Conservation (phyloP, 2,113 vertebrate species). For the Nettapus auritus region DNA sequence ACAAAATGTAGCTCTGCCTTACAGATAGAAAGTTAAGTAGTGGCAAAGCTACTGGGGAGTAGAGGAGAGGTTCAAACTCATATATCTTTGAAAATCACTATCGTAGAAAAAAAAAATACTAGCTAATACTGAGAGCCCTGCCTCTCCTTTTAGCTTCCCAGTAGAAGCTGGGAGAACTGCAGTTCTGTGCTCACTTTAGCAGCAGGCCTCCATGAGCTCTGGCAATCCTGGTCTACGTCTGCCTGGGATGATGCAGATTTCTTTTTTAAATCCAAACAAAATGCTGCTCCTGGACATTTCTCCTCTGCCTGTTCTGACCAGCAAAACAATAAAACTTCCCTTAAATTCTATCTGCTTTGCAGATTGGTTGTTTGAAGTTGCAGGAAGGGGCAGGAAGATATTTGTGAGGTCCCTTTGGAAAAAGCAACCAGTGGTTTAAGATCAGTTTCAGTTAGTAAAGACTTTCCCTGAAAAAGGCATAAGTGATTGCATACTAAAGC, state of each 20-base stretch:
- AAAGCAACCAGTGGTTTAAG: neutral
- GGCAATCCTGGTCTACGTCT: neutral
- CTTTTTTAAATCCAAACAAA: neutral
- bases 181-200: neutral
- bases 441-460: neutral
- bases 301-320: neutral
- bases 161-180: neutral
- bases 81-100: neutral
- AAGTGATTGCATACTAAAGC: neutral
- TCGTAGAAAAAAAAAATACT: neutral
- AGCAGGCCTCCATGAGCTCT: fast-evolving
- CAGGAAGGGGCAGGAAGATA: neutral
- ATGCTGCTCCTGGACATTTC: neutral
- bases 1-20: neutral
- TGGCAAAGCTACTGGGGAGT: neutral
- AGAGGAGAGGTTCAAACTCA: neutral
- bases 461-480: neutral
- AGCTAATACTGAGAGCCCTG: neutral
- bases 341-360: neutral
- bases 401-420: neutral
- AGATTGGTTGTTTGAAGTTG: neutral
- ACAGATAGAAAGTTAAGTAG: neutral
- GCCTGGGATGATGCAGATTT: neutral
- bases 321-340: neutral
- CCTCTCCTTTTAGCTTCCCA: neutral